Evolutionary conservation across 2,797 vertebrate species (phyloP).

Genomic region (Cottoperca gobio): DNA sequence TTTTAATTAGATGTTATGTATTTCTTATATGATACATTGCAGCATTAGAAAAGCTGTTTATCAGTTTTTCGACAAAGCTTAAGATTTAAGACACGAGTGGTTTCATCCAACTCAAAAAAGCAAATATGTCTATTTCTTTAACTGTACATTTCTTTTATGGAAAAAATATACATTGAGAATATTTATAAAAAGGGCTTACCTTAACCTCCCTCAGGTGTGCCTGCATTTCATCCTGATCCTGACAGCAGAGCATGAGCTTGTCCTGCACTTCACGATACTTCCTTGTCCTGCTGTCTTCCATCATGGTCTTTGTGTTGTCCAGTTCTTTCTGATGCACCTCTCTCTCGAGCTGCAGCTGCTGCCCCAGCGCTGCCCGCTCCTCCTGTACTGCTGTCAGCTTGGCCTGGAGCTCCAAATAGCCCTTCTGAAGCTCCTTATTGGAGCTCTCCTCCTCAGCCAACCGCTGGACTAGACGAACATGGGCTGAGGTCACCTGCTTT

Average conservation of each 20-base stretch:
- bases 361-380: conserved; percentile 81
- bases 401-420: conserved; percentile 78
- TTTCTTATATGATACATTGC: neutral
- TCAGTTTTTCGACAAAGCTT: neutral
- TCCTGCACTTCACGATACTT: conserved; percentile 85
- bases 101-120: neutral
- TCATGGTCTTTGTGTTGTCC: conserved; percentile 77
- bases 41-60: neutral
- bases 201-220: conserved; percentile 84
- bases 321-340: conserved; percentile 90
- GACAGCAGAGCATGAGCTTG: conserved; percentile 80
- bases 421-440: conserved; percentile 81
- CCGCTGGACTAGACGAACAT: conserved; percentile 85
- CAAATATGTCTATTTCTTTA: neutral
- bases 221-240: conserved; percentile 88
- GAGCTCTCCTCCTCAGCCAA: conserved; percentile 86
- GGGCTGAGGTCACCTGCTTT: conserved; percentile 85
- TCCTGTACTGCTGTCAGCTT: conserved; percentile 81
- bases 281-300: conserved; percentile 79
- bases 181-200: conserved; percentile 76
- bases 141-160: neutral
- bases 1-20: neutral
- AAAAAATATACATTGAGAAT: neutral
- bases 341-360: conserved; percentile 91
- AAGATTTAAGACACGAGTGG: neutral